Conservation (phyloP, 1,140 invertebrate genomes). For the Forficula auricularia region DNA sequence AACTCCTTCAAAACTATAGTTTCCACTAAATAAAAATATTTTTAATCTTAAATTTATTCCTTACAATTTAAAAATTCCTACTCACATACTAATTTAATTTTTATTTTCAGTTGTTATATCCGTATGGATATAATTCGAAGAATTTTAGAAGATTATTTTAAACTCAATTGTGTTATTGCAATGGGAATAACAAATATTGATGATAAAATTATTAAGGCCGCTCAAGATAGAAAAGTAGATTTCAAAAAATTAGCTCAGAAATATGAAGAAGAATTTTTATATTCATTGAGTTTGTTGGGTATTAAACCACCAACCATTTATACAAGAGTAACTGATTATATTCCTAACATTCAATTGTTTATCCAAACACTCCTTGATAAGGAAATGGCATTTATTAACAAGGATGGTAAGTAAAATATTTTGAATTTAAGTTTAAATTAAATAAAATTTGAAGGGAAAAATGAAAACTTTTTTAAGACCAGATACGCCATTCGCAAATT, state of each 20-base stretch:
- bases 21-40: too few relatives aligned
- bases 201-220: conserved; percentile 79
- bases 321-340: conserved; percentile 61
- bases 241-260: conserved; percentile 39
- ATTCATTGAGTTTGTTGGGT: conserved; percentile 56
- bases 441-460: neutral
- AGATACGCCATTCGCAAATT: too few relatives aligned
- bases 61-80: neutral
- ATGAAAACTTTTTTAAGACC: too few relatives aligned
- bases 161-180: conserved; percentile 55
- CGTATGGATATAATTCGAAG: conserved; percentile 72
- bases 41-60: neutral
- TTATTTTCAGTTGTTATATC: conserved; percentile 51
- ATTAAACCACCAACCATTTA: conserved; percentile 47
- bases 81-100: conserved; percentile 2
- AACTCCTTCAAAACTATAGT: too few relatives aligned
- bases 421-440: conserved; percentile 6
- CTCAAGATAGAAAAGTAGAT: conserved; percentile 34
- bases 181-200: conserved; percentile 93
- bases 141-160: conserved; percentile 59
- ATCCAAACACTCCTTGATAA: conserved; percentile 46
- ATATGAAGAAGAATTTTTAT: conserved; percentile 68
- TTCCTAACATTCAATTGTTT: conserved; percentile 59
- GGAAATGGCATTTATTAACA: conserved; percentile 44
- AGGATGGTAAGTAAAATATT: conserved; percentile 32